phyloP scores from a whole-genome alignment of 2,888 invertebrate genomes.

The Limnephilus auricula region DNA sequence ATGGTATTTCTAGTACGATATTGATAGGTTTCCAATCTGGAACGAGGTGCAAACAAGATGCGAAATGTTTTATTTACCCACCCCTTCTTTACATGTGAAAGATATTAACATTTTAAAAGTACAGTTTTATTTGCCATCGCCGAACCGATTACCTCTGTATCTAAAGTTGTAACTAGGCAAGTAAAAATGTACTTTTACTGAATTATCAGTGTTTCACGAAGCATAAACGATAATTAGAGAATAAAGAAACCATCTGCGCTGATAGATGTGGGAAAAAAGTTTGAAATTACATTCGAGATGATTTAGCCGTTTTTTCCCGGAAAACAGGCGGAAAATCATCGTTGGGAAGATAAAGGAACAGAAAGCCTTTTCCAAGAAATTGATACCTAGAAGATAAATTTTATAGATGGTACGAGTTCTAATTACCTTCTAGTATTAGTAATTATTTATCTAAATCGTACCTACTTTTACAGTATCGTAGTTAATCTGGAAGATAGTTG shows the following conservation, averaged over 20 bases:
- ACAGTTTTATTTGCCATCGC: too few species aligned
- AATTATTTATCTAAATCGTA: background rate
- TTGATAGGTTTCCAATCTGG: too few species aligned
- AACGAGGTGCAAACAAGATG: too few species aligned
- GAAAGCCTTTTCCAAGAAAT: background rate
- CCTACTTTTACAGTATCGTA: background rate
- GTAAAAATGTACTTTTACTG: background rate
- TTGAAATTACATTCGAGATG: conserved; percentile 15
- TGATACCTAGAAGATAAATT: background rate
- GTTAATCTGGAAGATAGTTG: background rate
- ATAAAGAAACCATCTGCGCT: background rate
- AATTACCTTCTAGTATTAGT: background rate
- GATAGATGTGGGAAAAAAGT: background rate
- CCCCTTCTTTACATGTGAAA: too few species aligned
- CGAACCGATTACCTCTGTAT: too few species aligned
- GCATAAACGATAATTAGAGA: background rate
- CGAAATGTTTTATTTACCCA: too few species aligned
- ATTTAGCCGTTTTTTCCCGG: background rate
- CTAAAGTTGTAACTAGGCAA: background rate
- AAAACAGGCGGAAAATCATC: background rate
- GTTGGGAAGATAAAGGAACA: background rate
- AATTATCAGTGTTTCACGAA: background rate
- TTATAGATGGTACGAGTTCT: background rate
- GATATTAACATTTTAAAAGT: too few species aligned
- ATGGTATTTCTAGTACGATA: too few species aligned